These are phyloP conservation scores for Salminus brasiliensis DNA, from an alignment of 2,113 vertebrate genomes.

Conservation along the genomic window DNA sequence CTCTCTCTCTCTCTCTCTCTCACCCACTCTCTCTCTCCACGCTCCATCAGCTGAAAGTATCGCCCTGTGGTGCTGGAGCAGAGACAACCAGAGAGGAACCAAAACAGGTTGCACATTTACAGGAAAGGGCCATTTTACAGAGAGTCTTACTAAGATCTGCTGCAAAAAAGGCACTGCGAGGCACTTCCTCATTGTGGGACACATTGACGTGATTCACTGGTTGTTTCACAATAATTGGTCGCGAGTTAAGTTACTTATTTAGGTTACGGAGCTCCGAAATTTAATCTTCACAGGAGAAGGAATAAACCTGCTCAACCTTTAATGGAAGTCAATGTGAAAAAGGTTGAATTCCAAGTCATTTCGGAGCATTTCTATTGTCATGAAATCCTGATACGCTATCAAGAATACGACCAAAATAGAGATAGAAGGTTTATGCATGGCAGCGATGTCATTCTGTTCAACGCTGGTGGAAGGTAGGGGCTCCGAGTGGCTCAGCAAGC, in stretches of 20 bases:
- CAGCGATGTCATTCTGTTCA: too few relatives aligned
- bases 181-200: not conserved
- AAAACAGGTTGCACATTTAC: constrained; percentile 52
- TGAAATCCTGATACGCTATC: too few relatives aligned
- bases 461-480: too few relatives aligned
- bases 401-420: too few relatives aligned
- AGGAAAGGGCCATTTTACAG: constrained; percentile 33
- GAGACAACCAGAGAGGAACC: constrained; percentile 35
- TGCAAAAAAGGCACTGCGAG: not conserved
- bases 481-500: too few relatives aligned
- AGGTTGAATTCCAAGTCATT: too few relatives aligned
- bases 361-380: too few relatives aligned
- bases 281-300: too few relatives aligned
- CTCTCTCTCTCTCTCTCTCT: not conserved
- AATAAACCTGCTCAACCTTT: too few relatives aligned
- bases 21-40: constrained; percentile 15
- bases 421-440: too few relatives aligned
- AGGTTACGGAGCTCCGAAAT: too few relatives aligned
- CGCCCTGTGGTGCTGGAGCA: constrained; percentile 8
- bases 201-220: not conserved
- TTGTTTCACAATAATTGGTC: not conserved
- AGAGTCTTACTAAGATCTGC: constrained; percentile 2
- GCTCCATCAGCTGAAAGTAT: constrained; percentile 44
- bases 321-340: too few relatives aligned
- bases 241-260: not conserved